Base-by-base conservation (phyloP, 2,888 invertebrate genomes). In the Dryadula phaetusa region DNA sequence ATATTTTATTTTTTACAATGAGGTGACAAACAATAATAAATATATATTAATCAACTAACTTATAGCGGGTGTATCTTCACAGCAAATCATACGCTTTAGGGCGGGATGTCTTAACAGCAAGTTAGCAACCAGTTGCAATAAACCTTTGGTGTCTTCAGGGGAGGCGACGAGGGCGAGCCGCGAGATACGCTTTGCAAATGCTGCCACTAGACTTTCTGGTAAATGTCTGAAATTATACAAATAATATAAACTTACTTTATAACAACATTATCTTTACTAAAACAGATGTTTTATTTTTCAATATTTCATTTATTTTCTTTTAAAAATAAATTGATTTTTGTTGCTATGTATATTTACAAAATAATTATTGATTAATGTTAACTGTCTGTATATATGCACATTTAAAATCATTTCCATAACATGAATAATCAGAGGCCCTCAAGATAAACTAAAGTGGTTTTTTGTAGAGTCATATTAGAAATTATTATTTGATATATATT, bases 141-240 rank as follows among this genome's bases (percentile, higher is more conserved):
- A 94, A 14, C 96, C 95, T 6, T 95, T 90, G 53, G 96, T 95
- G 82, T 97, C 96, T 71, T 96, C 95, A 0, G 97, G 95, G 3
- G 97, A 96, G 4, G 98, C 98, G 25, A 96, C 93, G 66, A 99
- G 92, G 18, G 97, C 95, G 70, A 99, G 92, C 4, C 99, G 94
- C 0, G 98, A 95, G 71, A 99, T 86, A 46, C 97, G 95, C 89
- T 99, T 99, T 1, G 96, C 96, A 86, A 99, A 99, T 2, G 99
- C 98, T 0, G 98, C 99, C 7, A 98, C 97, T 75, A 99, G 86
- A 74, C 95, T 95, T 79, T 98, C 97, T 0, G 99, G 98, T 70
- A 99, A 92, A 92, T 99, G 98, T 0, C 97, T 97, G 87, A 0
- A 86, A 83, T 37, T 37, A 12, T n/a, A n/a, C n/a, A n/a, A n/a